Evolutionary conservation across 2,113 vertebrate species (phyloP), one percentile per base, ranked within the genome.

Genomic region (Petrocephalus microphthalmus): DNA sequence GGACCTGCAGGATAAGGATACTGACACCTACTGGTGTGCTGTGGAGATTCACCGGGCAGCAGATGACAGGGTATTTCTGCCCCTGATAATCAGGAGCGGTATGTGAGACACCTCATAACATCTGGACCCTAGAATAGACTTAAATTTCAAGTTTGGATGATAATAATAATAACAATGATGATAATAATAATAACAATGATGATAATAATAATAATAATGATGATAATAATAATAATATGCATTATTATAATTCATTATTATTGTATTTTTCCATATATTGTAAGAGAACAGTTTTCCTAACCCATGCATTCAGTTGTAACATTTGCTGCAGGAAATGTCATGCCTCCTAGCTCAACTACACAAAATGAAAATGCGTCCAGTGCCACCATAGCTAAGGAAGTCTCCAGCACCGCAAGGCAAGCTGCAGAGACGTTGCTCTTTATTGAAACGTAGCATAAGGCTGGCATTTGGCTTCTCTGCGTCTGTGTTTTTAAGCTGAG

Each of bases 21-120:
- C 49, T 84, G 88, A 81, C 33, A 0, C 0, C 29, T 89, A 89
- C 87, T 89, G 86, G 83, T 90, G 88, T 67, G 88, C 5, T 42
- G 47, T 89, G 49, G 19, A 42, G 57, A 88, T 84, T 2, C 0
- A 0, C 0, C 0, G 2, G 8, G 10, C 7, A 49, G 0, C 3
- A 47, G 81, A 83, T 83, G 0, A 2, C 37, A 0, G 0, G 0
- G 3, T 10, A 22, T 83, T 83, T 51, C 81, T 83, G 0, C 81
- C 37, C 22, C 45, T 83, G 7, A 25, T 51, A 6, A 51, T 83
- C 19, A 45, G 47, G 0, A 51, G 19, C 1, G 81, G 81, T 83
- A 83, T 42, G 42, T 42, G 15, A 42, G 11, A 8, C 17, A 82
- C 37, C 17, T 81, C 33, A 81, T 81, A 2, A 33, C 29, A 45